Conservation (phyloP, 2,888 invertebrate species). For the Drosophila ezoana region DNA sequence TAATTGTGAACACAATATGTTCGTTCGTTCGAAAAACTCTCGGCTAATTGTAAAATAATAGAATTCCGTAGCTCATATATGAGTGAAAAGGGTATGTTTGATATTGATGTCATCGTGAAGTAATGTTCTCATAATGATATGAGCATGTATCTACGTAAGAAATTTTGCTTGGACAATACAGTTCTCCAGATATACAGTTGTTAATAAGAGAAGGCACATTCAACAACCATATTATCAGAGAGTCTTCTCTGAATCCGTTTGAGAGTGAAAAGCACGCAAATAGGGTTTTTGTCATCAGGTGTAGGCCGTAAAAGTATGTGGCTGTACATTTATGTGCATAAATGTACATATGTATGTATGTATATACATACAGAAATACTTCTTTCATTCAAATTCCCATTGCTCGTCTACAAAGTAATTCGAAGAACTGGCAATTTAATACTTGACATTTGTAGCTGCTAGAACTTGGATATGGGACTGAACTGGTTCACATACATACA, state of each 20-base stretch:
- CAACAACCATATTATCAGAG: too few species aligned
- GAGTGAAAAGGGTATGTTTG: too few species aligned
- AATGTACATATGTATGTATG: background rate
- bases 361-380: background rate
- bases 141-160: too few species aligned
- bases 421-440: slow-evolving; percentile 36
- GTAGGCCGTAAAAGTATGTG: background rate
- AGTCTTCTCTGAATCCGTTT: slow-evolving; percentile 2
- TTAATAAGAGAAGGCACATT: background rate
- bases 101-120: too few species aligned
- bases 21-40: too few species aligned
- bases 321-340: background rate
- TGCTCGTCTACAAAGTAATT: slow-evolving; percentile 34
- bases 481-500: slow-evolving; percentile 10
- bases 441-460: slow-evolving; percentile 41
- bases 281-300: too few species aligned
- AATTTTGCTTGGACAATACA: background rate
- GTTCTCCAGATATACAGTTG: too few species aligned
- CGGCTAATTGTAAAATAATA: too few species aligned
- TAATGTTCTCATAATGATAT: too few species aligned
- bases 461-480: slow-evolving; percentile 5
- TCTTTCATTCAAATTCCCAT: too few species aligned
- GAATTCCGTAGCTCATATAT: too few species aligned
- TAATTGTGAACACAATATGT: too few species aligned
- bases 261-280: slow-evolving; percentile 14